phyloP scores from a whole-genome alignment of 2,113 vertebrate genomes.

The Silurus glanis region DNA sequence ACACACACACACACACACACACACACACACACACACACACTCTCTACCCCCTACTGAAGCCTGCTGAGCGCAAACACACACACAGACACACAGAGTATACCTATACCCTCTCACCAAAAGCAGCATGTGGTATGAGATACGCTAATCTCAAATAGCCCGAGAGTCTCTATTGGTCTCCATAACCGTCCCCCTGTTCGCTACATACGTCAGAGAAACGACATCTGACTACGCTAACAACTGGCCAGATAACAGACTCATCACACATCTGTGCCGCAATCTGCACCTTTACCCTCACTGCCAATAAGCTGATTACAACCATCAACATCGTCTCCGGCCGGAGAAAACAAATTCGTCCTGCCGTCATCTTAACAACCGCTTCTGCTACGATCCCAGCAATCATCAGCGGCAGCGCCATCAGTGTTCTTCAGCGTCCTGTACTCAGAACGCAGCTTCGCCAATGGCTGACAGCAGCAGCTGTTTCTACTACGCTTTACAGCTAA shows the following conservation, averaged over 20 bases:
- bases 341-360: conserved; percentile 10
- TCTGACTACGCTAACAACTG: conserved; percentile 9
- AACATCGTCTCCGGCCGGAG: conserved; percentile 5
- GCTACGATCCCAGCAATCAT: conserved; percentile 25
- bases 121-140: not conserved
- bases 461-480: conserved; percentile 28
- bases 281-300: conserved; percentile 12
- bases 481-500: conserved; percentile 39
- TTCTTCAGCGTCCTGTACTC: conserved; percentile 17
- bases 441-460: not conserved
- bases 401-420: not conserved
- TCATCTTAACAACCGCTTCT: not conserved
- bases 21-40: not conserved
- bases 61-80: not conserved
- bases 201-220: conserved; percentile 10
- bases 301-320: conserved; percentile 26
- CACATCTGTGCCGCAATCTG: not conserved
- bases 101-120: not conserved
- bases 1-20: conserved; percentile 21
- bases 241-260: conserved; percentile 30
- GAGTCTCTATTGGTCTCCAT: not conserved
- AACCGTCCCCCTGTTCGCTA: not conserved
- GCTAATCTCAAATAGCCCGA: not conserved
- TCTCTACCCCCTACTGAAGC: not conserved
- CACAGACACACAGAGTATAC: not conserved